Base-by-base conservation (phyloP, 64 coral and sea anemone species). In the Montipora sp. region DNA sequence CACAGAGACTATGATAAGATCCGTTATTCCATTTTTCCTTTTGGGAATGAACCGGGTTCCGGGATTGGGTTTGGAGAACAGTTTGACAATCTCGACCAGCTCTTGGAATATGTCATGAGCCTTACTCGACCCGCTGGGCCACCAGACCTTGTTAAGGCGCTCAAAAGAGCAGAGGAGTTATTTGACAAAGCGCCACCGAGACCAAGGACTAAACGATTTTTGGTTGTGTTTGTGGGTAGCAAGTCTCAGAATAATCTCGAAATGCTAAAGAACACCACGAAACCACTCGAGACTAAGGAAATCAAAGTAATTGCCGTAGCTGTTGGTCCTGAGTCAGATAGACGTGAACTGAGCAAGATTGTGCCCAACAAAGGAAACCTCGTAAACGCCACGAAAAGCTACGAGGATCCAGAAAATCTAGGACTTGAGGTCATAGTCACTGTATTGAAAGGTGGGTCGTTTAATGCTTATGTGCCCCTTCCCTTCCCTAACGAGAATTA, bases 1-100 rank as follows among this genome's bases (percentile, higher is more conserved):
- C 88, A 96, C 71, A 92, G 89, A 48, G 85, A 87, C 7, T 58
- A 73, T 49, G 94, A 90, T 23, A 90, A 96, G 73, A 79, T 98
- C 14, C 94, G 83, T 44, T 98, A 96, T 44, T 86, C 94, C 2
- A 74, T 95, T 22, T 83, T 98, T 21, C 21, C 94, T 9, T 98
- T 96, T 84, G 97, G 97, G 12, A 80, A 55, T 75, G 84, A 79
- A 55, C 51, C 88, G 47, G 53, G 27, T 77, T 67, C 73, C 13
- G 44, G 13, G 45, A 59, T 77, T 43, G 58, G 23, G 23, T 95
- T 95, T 95, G 81, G 89, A 19, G 88, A 95, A 12, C 88, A 78
- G 49, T 79, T 87, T 57, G 67, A 75, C 8, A 77, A 60, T 73
- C 19, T 59, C 43, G 93, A 92, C 8, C 23, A 70, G 20, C 59